phyloP scores from a whole-genome alignment of 2,888 invertebrate genomes.

The Agrotis exclamationis region DNA sequence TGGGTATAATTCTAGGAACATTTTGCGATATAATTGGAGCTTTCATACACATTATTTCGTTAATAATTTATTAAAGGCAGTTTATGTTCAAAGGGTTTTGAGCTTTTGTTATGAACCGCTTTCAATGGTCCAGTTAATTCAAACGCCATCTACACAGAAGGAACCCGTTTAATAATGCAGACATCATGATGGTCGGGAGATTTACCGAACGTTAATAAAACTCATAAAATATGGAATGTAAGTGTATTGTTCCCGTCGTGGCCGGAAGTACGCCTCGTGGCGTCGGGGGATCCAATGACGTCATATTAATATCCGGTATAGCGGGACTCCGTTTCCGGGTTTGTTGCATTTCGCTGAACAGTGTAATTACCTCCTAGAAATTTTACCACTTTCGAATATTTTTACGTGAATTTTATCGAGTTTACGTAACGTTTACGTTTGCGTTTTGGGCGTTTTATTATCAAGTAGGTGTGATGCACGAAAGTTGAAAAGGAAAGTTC shows the following conservation, averaged over 20 bases:
- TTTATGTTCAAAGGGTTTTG: constrained; percentile 14
- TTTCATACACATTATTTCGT: constrained; percentile 12
- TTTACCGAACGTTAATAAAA: constrained; percentile 57
- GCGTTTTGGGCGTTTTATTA: constrained; percentile 60
- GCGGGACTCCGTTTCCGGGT: constrained; percentile 76
- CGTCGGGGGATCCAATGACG: constrained; percentile 78
- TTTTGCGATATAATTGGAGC: constrained; percentile 21
- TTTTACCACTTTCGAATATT: constrained; percentile 57
- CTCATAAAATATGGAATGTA: constrained; percentile 71
- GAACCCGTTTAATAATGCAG: constrained; percentile 45
- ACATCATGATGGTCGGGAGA: constrained; percentile 27
- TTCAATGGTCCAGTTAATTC: constrained; percentile 35
- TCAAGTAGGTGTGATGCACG: constrained; percentile 45
- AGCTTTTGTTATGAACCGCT: constrained; percentile 29
- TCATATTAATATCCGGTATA: constrained; percentile 83
- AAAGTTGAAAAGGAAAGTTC: constrained; percentile 64
- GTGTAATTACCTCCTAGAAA: constrained; percentile 58
- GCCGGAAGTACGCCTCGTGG: constrained; percentile 78
- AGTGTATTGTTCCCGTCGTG: constrained; percentile 74
- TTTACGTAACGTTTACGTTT: constrained; percentile 58
- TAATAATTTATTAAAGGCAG: constrained; percentile 30
- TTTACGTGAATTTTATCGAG: constrained; percentile 52
- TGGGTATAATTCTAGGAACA: constrained; percentile 4
- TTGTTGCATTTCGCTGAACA: constrained; percentile 69
- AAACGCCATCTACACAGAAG: constrained; percentile 23